Percentiles rank a stretch among this genome's conserved stretches.
Evolutionary conservation across 2,113 vertebrate genomes (phyloP).

Genomic region (Sporophila hypoxantha): DNA sequence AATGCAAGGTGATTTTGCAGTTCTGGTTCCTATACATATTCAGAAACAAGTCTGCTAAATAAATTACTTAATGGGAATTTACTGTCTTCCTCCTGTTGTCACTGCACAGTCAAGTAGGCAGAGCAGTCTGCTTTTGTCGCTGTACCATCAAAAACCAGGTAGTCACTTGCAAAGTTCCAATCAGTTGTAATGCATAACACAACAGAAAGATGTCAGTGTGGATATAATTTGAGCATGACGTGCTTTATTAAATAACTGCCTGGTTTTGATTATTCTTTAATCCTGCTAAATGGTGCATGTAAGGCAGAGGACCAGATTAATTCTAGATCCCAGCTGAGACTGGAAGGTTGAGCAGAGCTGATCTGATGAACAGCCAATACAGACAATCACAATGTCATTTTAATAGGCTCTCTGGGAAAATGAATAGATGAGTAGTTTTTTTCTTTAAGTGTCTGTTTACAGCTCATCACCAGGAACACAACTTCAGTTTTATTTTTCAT

Average conservation of each 20-base stretch:
- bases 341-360: background rate
- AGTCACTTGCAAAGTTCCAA: background rate
- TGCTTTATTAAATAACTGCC: background rate
- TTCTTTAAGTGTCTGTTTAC: slow-evolving; percentile 11
- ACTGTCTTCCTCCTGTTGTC: background rate
- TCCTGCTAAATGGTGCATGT: background rate
- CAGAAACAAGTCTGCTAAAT: background rate
- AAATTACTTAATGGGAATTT: background rate
- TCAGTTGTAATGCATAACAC: background rate
- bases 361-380: background rate
- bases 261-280: background rate
- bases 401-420: background rate
- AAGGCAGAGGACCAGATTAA: background rate
- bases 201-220: background rate
- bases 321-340: background rate
- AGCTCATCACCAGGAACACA: background rate
- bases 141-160: background rate
- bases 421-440: background rate
- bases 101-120: background rate
- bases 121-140: background rate
- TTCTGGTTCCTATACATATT: background rate
- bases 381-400: background rate
- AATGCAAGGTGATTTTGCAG: background rate
- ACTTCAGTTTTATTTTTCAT: slow-evolving; percentile 33
- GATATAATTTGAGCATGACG: background rate